phyloP scores from a whole-genome alignment of 92 coral and sea anemone genomes.

The Phymanthus crucifer region DNA sequence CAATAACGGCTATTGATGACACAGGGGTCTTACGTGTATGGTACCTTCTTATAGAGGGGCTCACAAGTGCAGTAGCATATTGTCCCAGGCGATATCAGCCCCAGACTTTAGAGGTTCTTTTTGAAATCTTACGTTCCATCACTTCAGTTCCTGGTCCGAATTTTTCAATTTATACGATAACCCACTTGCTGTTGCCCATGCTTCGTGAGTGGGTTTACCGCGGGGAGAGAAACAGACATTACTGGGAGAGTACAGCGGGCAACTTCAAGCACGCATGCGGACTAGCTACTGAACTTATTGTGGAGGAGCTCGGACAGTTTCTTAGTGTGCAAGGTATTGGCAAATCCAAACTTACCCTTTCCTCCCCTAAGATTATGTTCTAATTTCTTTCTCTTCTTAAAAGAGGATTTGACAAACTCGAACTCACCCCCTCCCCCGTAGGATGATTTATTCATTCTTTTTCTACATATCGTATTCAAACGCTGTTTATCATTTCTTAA shows the following conservation, averaged over 20 bases:
- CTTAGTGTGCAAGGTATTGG: constrained; percentile 89
- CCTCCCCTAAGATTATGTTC: neutral
- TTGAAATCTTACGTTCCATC: constrained; percentile 86
- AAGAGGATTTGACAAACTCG: neutral
- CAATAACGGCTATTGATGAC: constrained; percentile 92
- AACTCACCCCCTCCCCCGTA: neutral
- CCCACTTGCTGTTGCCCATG: constrained; percentile 92
- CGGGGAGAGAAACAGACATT: constrained; percentile 79
- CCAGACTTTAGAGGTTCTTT: constrained; percentile 93
- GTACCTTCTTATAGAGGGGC: constrained; percentile 97
- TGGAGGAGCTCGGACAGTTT: constrained; percentile 89
- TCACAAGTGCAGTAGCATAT: constrained; percentile 91
- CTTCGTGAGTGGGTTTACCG: constrained; percentile 94
- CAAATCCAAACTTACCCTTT: neutral
- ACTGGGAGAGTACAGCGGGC: constrained; percentile 98
- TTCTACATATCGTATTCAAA: too few species aligned
- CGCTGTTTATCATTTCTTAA: too few species aligned
- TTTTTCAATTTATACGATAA: constrained; percentile 87
- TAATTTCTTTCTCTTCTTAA: neutral
- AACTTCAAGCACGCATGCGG: constrained; percentile 99
- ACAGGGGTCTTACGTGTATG: constrained; percentile 96
- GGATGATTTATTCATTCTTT: neutral
- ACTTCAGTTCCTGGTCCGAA: constrained; percentile 97
- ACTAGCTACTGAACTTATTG: constrained; percentile 92
- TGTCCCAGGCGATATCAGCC: constrained; percentile 98